Conservation (phyloP, 2,888 invertebrate genomes). For the Lathronympha strigana region DNA sequence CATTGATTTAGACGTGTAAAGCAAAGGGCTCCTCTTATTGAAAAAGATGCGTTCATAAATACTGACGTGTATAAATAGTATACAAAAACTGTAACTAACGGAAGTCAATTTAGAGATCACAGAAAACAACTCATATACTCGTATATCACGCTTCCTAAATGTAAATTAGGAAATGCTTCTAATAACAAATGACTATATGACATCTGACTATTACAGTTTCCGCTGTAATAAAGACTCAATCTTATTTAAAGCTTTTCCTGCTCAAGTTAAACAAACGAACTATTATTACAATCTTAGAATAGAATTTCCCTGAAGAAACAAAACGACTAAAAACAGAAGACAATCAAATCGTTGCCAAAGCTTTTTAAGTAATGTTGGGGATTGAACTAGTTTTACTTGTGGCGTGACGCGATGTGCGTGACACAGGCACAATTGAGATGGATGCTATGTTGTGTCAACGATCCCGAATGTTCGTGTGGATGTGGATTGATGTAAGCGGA, state of each 20-base stretch:
- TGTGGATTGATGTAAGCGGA: conserved; percentile 35
- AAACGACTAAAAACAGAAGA: background rate
- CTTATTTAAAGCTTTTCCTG: background rate
- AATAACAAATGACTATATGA: background rate
- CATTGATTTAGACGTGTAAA: conserved; percentile 16
- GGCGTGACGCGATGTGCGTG: conserved; percentile 37
- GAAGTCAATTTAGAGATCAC: conserved; percentile 14
- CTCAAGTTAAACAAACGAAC: background rate
- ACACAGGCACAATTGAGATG: conserved; percentile 53
- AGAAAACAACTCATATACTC: no score
- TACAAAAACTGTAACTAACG: background rate
- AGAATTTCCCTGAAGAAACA: background rate
- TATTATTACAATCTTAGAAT: background rate
- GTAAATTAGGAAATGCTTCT: background rate
- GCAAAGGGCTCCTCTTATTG: background rate
- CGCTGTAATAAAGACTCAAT: background rate
- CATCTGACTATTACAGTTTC: background rate
- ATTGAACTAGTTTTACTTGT: background rate
- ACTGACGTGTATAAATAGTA: conserved; percentile 1
- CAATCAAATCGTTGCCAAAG: background rate
- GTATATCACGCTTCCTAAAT: no score
- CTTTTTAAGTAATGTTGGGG: conserved; percentile 3
- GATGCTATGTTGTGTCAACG: conserved; percentile 57
- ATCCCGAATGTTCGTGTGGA: conserved; percentile 46
- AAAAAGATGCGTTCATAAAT: conserved; percentile 21